Base-by-base conservation (phyloP, 2,888 invertebrate genomes). In the Dynastes tityus region DNA sequence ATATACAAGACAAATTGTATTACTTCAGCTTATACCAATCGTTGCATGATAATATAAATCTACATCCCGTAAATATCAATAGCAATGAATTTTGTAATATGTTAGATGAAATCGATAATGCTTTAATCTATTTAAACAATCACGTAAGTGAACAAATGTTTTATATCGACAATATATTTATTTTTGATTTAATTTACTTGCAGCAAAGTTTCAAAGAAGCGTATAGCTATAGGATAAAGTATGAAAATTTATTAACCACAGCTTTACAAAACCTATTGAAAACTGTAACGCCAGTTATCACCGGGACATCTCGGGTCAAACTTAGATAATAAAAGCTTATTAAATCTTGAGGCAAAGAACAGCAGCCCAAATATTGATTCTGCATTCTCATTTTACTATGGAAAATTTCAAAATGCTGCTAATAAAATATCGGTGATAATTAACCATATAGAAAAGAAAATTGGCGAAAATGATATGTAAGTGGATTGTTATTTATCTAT, bases 391-490 rank as follows among this genome's bases (percentile, higher is more conserved):
- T 93, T 92, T 51, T 98, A 97, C 86, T 99, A 98, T 86, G 98
- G 98, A 0, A 97, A 97, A 89, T 99, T 98, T 87, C 96, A 98
- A 87, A 95, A 96, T 0, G 95, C 96, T n/a, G 94, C 98, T 0
- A 94, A 95, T 0, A 95, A 96, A 86, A 91, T 98, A 0, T 95
- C 93, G 84, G 92, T 93, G 79, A 92, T 98, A 8, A 94, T 98
- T 63, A 92, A 93, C 80, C 93, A 97, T 84, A 91, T 98, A 37
- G 98, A 98, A 88, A 90, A 91, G 1, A 91, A 97, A 76, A 91
- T 94, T 0, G 93, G 93, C 73, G 92, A 91, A 80, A 93, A 93
- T 86, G 90, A 92, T 55, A 96, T 96, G 92, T 97, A 90, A 90
- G 92, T 90, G 51, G n/a, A 61, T 63, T 75, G 40, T 49, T n/a